Evolutionary conservation across 2,888 invertebrate species (phyloP), one percentile per base, ranked within the genome.

Genomic region (Thecophora atra): DNA sequence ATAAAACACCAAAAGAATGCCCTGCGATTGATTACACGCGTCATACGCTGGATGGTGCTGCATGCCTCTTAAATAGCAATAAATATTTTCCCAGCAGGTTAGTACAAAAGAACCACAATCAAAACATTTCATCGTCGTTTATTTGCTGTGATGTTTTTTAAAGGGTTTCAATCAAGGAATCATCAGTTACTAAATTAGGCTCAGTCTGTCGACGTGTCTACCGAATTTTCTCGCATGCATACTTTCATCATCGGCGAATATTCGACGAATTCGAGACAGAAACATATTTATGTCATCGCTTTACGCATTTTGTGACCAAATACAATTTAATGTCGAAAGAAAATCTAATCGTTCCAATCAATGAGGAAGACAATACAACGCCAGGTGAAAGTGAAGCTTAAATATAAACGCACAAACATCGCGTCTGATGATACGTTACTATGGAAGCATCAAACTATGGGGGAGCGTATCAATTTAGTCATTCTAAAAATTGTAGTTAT

Each of bases 61-160:
- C 99, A 76, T 98, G 98, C 88, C 90, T 99, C 80, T 91, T 99
- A 76, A 99, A 99, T 88, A 98, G 97, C 88, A 99, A 98, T 88
- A 99, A 99, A 90, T 99, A 99, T 88, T 99, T 99, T 88, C 99
- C 99, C 76, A 99, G 98, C 93, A 93, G 97, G 96, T 96, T 88
- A 81, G 80, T 79, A 13, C 24, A 24, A 15, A 58, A 26, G 1
- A 58, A 8, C 8, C 24, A 42, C 42, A 44, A 68, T 15, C 42
- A 44, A 64, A 1, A 51, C 7, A 24, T 17, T 51, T 44, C 8
- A 51, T 37, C 13, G 4, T 51, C 2, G 42, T 63, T 60, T 44
- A 13, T 21, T 42, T 71, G 11, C 51, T 60, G 68, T 37, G 6
- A 37, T 37, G 11, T 37, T 54, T 63, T 73, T 62, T 67, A n/a